These are phyloP conservation scores for Aleiodes leptofemur DNA, from an alignment of 2,888 invertebrate species.

Conservation along the genomic window DNA sequence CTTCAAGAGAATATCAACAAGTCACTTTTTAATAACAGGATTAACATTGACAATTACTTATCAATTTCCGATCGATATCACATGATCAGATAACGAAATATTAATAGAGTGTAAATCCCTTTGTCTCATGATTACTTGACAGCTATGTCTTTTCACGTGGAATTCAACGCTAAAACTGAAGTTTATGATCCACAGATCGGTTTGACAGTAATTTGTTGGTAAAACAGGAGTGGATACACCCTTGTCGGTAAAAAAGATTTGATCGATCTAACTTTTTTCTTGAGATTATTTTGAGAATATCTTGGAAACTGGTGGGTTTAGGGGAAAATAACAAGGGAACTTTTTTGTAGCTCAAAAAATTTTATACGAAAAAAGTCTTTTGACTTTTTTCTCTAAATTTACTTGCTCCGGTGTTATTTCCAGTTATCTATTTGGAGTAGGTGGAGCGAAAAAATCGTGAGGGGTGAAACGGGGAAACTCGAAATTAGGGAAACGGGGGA, in stretches of 20 bases:
- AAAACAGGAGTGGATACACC: slow-evolving; percentile 6
- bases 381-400: too few species aligned
- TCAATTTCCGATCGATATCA: not conserved
- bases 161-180: slow-evolving; percentile 6
- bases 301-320: too few species aligned
- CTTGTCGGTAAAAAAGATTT: slow-evolving; percentile 7
- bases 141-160: slow-evolving; percentile 22
- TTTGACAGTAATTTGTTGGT: not conserved
- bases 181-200: not conserved
- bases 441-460: too few species aligned
- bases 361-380: slow-evolving; percentile 1
- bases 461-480: too few species aligned
- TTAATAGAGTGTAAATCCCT: not conserved
- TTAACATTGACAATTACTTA: not conserved
- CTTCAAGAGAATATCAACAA: not conserved
- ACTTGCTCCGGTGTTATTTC: too few species aligned
- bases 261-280: not conserved
- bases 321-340: too few species aligned
- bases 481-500: too few species aligned
- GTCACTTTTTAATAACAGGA: not conserved
- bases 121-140: slow-evolving; percentile 20
- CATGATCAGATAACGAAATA: slow-evolving; percentile 18
- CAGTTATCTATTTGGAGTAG: too few species aligned
- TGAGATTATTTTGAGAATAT: too few species aligned
- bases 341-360: not conserved